A percentile compares a stretch with the other conserved stretches of the same genome.
Evolutionary conservation across 2,888 invertebrate genomes (phyloP).

Genomic region (Coelinius sp.): DNA sequence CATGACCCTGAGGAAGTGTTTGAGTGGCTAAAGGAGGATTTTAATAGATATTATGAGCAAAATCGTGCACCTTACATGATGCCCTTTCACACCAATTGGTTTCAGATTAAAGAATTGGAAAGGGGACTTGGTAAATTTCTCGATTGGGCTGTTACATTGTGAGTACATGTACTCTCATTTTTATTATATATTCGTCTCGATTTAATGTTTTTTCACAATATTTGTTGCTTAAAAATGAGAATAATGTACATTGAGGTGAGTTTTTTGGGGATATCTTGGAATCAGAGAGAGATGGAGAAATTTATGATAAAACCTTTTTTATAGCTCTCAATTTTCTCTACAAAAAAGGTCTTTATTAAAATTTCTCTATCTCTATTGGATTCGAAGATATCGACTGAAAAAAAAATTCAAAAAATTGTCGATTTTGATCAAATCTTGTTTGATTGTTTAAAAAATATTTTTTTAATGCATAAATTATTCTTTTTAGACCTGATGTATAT

Average conservation of each 20-base stretch:
- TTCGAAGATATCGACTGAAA: no score
- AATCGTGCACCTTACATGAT: slow-evolving; percentile 94
- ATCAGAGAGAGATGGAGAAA: no score
- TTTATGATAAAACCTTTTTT: no score
- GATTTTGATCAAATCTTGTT: no score
- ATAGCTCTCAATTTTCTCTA: no score
- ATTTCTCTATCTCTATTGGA: no score
- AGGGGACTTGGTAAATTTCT: slow-evolving; percentile 88
- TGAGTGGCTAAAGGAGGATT: slow-evolving; percentile 93
- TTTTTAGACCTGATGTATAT: slow-evolving; percentile 85
- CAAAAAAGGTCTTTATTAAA: no score
- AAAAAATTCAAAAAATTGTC: no score
- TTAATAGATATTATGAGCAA: slow-evolving; percentile 86
- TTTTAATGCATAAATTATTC: neutral
- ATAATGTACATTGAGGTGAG: no score
- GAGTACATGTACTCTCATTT: slow-evolving; percentile 65
- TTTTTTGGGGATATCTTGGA: no score
- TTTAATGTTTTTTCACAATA: no score
- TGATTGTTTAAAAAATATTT: neutral
- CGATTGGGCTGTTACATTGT: slow-evolving; percentile 83
- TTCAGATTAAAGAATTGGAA: slow-evolving; percentile 88
- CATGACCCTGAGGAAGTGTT: slow-evolving; percentile 85
- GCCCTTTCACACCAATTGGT: slow-evolving; percentile 98
- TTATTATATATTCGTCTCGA: neutral
- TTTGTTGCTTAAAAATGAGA: no score